Evolutionary conservation across 2,113 vertebrate species (phyloP).

Genomic region (Monarcha castaneiventris): DNA sequence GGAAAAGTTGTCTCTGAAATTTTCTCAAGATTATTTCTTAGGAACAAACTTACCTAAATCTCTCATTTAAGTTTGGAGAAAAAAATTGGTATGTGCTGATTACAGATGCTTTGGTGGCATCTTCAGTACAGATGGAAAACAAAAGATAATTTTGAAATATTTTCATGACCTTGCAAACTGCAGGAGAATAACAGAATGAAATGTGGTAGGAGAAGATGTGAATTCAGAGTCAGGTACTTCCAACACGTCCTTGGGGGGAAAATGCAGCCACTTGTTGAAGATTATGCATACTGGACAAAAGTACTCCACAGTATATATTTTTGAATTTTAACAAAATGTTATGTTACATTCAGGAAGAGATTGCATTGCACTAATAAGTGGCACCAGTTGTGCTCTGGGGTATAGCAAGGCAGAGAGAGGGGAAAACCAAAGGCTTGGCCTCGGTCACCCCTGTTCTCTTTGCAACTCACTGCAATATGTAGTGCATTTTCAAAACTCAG

Average conservation of each 20-base stretch:
- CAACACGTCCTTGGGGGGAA: not conserved
- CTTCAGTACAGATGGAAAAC: not conserved
- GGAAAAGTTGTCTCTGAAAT: not conserved
- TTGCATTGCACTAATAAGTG: not conserved
- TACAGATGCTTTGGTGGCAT: not conserved
- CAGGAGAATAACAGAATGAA: not conserved
- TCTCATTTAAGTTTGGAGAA: not conserved
- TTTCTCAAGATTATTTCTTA: not conserved
- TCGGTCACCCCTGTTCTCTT: not conserved
- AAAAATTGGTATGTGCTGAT: rapidly evolving
- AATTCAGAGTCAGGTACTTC: not conserved
- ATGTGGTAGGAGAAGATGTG: not conserved
- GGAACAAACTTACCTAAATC: not conserved
- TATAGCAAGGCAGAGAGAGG: not conserved
- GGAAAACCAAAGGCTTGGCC: not conserved
- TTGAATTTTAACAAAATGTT: not conserved
- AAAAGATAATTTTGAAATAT: not conserved
- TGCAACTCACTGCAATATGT: not conserved
- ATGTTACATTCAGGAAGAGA: not conserved
- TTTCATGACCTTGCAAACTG: not conserved
- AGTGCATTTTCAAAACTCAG: not conserved
- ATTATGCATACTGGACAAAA: not conserved
- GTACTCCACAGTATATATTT: rapidly evolving
- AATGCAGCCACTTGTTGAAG: not conserved
- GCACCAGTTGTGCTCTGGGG: not conserved